Conservation (phyloP, 2,797 vertebrate species). For the Pampus argenteus region DNA sequence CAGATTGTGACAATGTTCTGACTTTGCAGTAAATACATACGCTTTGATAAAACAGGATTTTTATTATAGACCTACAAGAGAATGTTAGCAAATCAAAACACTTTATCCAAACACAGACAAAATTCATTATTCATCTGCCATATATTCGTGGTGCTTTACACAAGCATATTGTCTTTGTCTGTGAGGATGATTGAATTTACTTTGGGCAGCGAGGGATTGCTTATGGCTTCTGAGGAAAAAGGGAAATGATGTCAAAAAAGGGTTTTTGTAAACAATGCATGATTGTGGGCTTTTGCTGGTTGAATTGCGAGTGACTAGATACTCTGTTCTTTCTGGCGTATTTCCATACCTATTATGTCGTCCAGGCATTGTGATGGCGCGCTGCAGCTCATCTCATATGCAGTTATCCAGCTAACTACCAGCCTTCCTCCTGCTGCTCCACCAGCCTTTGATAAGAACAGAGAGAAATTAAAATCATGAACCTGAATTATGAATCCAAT, state of each 20-base stretch:
- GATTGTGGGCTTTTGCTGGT: slow-evolving; percentile 61
- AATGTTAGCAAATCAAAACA: slow-evolving; percentile 60
- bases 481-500: slow-evolving; percentile 99
- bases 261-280: slow-evolving; percentile 76
- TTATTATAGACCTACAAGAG: slow-evolving; percentile 41
- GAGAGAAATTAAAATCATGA: slow-evolving; percentile 99
- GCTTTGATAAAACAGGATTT: slow-evolving; percentile 52
- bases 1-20: slow-evolving; percentile 22
- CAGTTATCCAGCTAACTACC: slow-evolving; percentile 94
- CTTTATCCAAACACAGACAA: slow-evolving; percentile 31
- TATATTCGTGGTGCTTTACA: slow-evolving; percentile 39
- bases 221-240: slow-evolving; percentile 59
- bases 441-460: slow-evolving; percentile 98
- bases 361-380: slow-evolving; percentile 77
- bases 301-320: slow-evolving; percentile 62
- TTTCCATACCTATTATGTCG: slow-evolving; percentile 82
- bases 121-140: slow-evolving; percentile 59
- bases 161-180: slow-evolving; percentile 37
- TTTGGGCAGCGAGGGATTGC: slow-evolving; percentile 44
- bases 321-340: slow-evolving; percentile 74
- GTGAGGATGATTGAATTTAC: slow-evolving; percentile 56
- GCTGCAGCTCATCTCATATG: slow-evolving; percentile 89
- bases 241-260: slow-evolving; percentile 53
- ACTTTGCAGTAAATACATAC: slow-evolving; percentile 47
- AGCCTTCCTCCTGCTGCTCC: slow-evolving; percentile 88